Percentiles rank a stretch among this genome's conserved stretches.
Evolutionary conservation across 64 coral and sea anemone species (phyloP).

Genomic region (Stichodactyla mertensii): DNA sequence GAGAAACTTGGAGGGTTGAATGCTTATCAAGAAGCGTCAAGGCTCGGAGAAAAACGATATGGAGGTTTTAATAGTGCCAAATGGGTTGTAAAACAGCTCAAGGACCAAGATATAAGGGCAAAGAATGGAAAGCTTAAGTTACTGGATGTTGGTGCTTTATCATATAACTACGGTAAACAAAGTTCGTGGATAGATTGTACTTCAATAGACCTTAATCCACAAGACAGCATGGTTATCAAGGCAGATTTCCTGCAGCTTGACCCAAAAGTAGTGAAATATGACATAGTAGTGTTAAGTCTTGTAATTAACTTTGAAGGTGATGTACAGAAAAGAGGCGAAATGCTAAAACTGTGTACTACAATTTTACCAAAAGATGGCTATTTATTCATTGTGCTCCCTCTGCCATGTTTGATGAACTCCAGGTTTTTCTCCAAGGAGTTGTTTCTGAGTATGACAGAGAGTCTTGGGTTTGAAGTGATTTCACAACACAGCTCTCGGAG

Average conservation of each 20-base stretch:
- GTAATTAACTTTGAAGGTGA: constrained; percentile 54
- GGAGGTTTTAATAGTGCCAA: constrained; percentile 61
- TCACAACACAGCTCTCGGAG: constrained; percentile 9
- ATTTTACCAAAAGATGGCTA: constrained; percentile 19
- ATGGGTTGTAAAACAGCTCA: constrained; percentile 52
- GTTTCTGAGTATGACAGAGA: constrained; percentile 32
- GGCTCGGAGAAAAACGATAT: constrained; percentile 47
- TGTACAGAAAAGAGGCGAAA: constrained; percentile 23
- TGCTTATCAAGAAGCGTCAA: constrained; percentile 62
- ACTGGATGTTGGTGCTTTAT: constrained; percentile 52
- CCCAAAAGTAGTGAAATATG: neutral
- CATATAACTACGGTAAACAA: constrained; percentile 35
- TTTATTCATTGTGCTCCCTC: constrained; percentile 37
- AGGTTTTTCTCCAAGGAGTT: constrained; percentile 31
- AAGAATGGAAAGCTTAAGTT: constrained; percentile 5
- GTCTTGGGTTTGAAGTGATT: constrained; percentile 39
- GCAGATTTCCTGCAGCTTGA: constrained; percentile 38
- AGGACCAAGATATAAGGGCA: constrained; percentile 3
- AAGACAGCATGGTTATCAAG: constrained; percentile 16
- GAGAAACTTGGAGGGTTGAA: constrained; percentile 56
- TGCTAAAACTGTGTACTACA: constrained; percentile 35
- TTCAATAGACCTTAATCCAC: constrained; percentile 58
- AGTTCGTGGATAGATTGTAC: constrained; percentile 47
- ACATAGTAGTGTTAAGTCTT: constrained; percentile 45
- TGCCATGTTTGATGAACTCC: constrained; percentile 48